phyloP scores from a whole-genome alignment of 1,140 invertebrate genomes.

The Drosophila nannoptera region DNA sequence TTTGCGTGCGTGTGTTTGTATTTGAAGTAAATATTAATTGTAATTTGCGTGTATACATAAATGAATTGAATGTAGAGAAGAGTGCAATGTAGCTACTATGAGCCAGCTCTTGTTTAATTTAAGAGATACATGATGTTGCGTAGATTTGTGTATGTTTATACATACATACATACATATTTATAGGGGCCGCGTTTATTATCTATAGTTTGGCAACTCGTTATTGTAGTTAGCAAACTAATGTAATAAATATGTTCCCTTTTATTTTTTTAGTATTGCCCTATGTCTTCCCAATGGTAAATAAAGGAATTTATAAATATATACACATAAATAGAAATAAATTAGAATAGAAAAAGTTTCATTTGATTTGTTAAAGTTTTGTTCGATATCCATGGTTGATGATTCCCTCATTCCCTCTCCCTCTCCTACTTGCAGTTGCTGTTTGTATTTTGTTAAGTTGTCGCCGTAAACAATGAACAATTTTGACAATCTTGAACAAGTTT shows the following conservation, averaged over 20 bases:
- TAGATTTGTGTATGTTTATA: background rate
- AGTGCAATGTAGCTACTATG: background rate
- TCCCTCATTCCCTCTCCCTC: background rate
- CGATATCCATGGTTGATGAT: no score
- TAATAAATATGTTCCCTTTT: background rate
- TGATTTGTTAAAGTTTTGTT: no score
- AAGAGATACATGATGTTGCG: background rate
- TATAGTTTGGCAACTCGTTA: background rate
- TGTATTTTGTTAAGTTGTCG: constrained; percentile 3
- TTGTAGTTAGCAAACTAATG: background rate
- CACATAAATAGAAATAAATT: background rate
- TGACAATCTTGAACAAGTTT: constrained; percentile 26
- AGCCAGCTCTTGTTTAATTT: background rate
- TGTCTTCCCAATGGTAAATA: no score
- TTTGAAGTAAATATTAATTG: constrained; percentile 6
- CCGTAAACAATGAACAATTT: constrained; percentile 18
- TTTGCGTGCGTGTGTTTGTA: constrained; percentile 1
- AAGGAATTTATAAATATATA: background rate
- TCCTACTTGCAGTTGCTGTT: constrained; percentile 4
- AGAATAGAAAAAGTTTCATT: no score
- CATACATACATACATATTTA: background rate
- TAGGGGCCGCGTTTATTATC: background rate
- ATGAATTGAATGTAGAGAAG: background rate
- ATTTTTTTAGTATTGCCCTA: background rate
- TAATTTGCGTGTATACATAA: background rate